A percentile compares a stretch with the other conserved stretches of the same genome.
phyloP scores from a whole-genome alignment of 2,797 vertebrate genomes.

The Sylvia borin region DNA sequence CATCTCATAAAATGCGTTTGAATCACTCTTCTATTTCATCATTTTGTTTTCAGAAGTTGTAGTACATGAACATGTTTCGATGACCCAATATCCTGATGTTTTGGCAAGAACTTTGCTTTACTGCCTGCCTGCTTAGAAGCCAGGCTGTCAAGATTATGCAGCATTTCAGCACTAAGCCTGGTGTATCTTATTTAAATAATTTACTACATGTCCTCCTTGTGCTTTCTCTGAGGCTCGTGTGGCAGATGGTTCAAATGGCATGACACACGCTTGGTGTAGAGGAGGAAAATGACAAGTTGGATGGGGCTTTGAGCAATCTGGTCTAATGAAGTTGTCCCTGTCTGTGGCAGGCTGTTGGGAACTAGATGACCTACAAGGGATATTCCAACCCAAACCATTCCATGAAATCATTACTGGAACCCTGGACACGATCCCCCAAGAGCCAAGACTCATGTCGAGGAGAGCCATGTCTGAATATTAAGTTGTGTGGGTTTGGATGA shows the following conservation, averaged over 20 bases:
- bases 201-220: background rate
- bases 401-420: background rate
- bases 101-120: background rate
- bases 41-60: background rate
- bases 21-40: background rate
- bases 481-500: background rate
- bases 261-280: background rate
- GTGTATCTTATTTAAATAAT: conserved; percentile 2
- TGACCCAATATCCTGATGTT: background rate
- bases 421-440: fast-evolving
- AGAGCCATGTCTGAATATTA: background rate
- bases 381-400: background rate
- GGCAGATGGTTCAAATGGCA: background rate
- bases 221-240: background rate
- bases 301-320: background rate
- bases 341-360: background rate
- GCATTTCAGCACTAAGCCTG: background rate
- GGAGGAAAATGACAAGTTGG: background rate
- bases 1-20: background rate
- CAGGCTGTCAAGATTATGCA: background rate
- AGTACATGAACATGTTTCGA: background rate
- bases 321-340: background rate
- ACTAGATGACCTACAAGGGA: background rate
- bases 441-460: background rate
- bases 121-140: background rate